Percentiles rank a stretch among this genome's conserved stretches.
Conservation (phyloP, 2,888 invertebrate species). For the Callosobruchus maculatus region DNA sequence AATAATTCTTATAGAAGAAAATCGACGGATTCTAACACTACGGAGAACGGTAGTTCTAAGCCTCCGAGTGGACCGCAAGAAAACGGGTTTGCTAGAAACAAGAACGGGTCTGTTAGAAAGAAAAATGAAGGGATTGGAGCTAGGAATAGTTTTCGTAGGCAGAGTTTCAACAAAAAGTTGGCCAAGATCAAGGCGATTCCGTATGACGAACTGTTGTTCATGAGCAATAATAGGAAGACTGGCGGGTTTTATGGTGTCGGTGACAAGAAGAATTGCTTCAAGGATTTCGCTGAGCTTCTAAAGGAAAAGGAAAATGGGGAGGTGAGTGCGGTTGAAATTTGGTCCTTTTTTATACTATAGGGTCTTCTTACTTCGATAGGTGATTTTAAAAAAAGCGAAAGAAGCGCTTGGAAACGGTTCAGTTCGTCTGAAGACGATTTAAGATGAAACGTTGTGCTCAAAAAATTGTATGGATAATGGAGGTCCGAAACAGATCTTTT, state of each 20-base stretch:
- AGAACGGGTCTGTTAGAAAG: slow-evolving; percentile 14
- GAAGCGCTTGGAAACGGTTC: too few relatives aligned
- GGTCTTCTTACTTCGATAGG: too few relatives aligned
- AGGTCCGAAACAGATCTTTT: too few relatives aligned
- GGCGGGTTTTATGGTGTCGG: slow-evolving; percentile 28
- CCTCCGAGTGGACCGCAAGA: slow-evolving; percentile 10
- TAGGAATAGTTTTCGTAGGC: slow-evolving; percentile 56
- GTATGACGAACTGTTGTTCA: slow-evolving; percentile 30
- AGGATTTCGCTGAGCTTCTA: slow-evolving; percentile 27
- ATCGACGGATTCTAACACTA: slow-evolving; percentile 15
- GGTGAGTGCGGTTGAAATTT: not conserved
- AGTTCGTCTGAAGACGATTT: too few relatives aligned
- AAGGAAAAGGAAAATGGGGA: not conserved
- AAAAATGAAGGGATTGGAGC: slow-evolving; percentile 7
- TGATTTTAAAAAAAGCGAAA: too few relatives aligned
- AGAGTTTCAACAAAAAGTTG: slow-evolving; percentile 48
- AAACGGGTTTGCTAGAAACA: slow-evolving; percentile 7
- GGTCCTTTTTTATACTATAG: too few relatives aligned
- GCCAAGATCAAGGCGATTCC: slow-evolving; percentile 26
- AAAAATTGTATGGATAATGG: too few relatives aligned
- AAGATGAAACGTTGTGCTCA: too few relatives aligned
- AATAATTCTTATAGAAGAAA: slow-evolving; percentile 17
- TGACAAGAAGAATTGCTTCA: slow-evolving; percentile 34
- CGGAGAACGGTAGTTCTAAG: slow-evolving; percentile 16
- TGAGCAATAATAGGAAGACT: slow-evolving; percentile 30